Base-by-base conservation (phyloP, 2,797 vertebrate species). In the Mormyrops boulengeri region DNA sequence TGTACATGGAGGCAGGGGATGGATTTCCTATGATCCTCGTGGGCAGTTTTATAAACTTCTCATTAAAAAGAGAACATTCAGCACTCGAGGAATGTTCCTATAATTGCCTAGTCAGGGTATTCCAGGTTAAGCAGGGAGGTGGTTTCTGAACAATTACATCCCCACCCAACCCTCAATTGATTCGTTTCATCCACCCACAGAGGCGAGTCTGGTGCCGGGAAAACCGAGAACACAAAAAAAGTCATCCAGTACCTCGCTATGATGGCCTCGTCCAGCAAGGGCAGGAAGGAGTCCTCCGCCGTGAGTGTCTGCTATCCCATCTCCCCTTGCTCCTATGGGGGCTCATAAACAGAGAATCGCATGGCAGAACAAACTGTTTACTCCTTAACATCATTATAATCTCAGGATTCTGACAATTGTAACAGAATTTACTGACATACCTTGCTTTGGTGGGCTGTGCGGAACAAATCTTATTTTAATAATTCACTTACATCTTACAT, bases 141-240 rank as follows among this genome's bases (percentile, higher is more conserved):
- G 62, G 26, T 12, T 69, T 69, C 9, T 14, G 26, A 34, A 69
- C 34, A 69, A 12, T 4, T 34, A 34, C 26, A 12, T 30, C 62
- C 11, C 26, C 62, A 69, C 26, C 26, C 26, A 12, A 69, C 26
- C 26, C 62, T 26, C 62, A 30, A 14, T 0, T 34, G 62, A 69
- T 69, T 34, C 6, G 3, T 30, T 69, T 30, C 62, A 69, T 14
- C 9, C 11, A 90, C 90, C 88, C 91, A 89, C 90, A 99, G 98
- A 88, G 98, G 98, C n/a, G 98, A 99, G 95, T 99, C 98, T 66
- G 98, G 98, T 87, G 98, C 98, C 0, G 98, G 98, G 26, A 99
- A 99, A 93, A 99, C 98, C 0, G 98, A 99, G 93, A 99, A 99
- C 92, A 99, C 98, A 92, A 99, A 99, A 94, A 99, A 99, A 92